Evolutionary conservation across 2,797 vertebrate genomes (phyloP).

Genomic region (Cossypha dichroa): DNA sequence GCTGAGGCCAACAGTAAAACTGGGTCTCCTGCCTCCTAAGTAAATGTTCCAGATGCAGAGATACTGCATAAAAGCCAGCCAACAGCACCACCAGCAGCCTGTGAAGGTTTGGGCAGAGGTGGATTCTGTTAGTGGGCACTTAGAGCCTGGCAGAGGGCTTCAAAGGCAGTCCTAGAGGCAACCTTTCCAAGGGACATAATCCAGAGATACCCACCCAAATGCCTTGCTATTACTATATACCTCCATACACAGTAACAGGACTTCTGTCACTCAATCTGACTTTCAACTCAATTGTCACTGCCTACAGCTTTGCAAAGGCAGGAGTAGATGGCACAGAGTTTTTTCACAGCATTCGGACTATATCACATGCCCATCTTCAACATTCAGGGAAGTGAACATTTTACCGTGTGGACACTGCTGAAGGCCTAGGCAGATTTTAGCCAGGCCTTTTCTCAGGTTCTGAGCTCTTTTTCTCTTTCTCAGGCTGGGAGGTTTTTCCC

Average conservation of each 20-base stretch:
- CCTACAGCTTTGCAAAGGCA: background rate
- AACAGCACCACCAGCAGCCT: background rate
- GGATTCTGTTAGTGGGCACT: accelerated
- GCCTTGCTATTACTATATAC: background rate
- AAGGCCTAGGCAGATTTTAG: too few relatives aligned
- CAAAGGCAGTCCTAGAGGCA: background rate
- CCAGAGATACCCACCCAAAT: background rate
- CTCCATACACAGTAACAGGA: background rate
- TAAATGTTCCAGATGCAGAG: background rate
- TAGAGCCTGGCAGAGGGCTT: background rate
- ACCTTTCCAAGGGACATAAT: background rate
- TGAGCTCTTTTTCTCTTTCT: too few relatives aligned
- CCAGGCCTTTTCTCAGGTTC: too few relatives aligned
- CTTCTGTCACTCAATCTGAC: background rate
- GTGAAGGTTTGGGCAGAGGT: background rate
- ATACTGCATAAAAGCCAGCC: background rate
- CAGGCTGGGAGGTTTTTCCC: too few relatives aligned
- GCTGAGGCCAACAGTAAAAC: background rate
- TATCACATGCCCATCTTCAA: background rate
- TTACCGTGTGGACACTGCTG: background rate
- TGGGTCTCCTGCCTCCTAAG: background rate
- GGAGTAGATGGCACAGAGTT: background rate
- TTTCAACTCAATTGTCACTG: background rate
- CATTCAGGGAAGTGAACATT: background rate
- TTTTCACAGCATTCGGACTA: background rate